A percentile compares a stretch with the other conserved stretches of the same genome.
Evolutionary conservation across 2,797 vertebrate genomes (phyloP).

Genomic region (Trachurus trachurus): DNA sequence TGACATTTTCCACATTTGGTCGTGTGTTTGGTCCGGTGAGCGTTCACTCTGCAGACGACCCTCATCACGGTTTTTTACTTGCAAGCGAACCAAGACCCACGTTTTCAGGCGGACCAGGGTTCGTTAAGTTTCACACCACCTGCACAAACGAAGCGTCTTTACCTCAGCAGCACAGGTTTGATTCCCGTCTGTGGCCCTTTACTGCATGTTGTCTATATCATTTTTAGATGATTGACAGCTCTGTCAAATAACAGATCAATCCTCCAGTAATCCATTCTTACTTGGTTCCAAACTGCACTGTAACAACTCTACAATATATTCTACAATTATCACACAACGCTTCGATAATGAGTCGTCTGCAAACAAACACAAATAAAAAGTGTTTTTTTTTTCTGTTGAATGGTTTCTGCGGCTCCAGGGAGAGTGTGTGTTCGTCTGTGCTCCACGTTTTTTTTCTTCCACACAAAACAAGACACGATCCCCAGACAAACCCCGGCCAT

Average conservation of each 20-base stretch:
- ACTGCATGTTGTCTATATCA: too few species aligned
- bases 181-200: too few species aligned
- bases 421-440: slow-evolving; percentile 20
- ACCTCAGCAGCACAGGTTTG: too few species aligned
- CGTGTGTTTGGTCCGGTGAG: too few species aligned
- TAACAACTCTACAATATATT: not conserved
- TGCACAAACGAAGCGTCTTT: too few species aligned
- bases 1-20: too few species aligned
- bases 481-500: slow-evolving; percentile 34
- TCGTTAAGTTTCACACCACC: too few species aligned
- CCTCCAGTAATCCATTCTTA: not conserved
- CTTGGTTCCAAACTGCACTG: not conserved
- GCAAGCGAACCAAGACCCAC: too few species aligned
- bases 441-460: slow-evolving; percentile 2
- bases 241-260: not conserved
- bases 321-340: not conserved
- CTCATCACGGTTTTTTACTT: too few species aligned
- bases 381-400: not conserved
- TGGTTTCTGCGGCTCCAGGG: slow-evolving; percentile 21
- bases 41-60: too few species aligned
- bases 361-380: slow-evolving; percentile 5
- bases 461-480: slow-evolving; percentile 11
- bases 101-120: too few species aligned
- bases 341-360: slow-evolving; percentile 8
- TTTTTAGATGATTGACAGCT: not conserved